Conservation (phyloP, 2,113 vertebrate genomes). For the Podarcis cretensis region DNA sequence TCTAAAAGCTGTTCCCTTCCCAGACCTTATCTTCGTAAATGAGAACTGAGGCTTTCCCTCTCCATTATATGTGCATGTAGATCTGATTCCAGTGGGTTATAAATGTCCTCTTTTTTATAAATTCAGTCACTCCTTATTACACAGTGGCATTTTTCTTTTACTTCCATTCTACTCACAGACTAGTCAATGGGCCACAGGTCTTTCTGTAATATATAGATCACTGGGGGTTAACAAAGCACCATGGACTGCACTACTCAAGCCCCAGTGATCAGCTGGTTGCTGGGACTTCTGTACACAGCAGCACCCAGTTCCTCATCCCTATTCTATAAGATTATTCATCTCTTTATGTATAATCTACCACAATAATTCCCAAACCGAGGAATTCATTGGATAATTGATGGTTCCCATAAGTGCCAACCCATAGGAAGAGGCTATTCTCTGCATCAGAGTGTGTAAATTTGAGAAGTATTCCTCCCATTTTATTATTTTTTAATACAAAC, state of each 20-base stretch:
- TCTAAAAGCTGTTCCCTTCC: conserved; percentile 60
- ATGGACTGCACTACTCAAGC: no score
- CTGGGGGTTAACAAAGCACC: no score
- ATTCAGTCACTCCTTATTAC: conserved; percentile 44
- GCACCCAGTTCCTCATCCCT: no score
- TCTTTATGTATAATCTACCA: background rate
- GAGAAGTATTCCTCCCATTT: background rate
- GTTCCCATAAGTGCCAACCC: background rate
- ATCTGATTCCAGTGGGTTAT: background rate
- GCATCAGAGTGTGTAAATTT: background rate
- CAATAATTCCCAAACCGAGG: background rate
- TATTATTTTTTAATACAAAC: background rate
- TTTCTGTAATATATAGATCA: background rate
- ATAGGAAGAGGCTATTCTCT: background rate
- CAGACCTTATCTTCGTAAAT: conserved; percentile 19
- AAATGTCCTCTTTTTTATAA: background rate
- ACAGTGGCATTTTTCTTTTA: conserved; percentile 29
- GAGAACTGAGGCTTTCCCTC: conserved; percentile 26
- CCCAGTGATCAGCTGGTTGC: no score
- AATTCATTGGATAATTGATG: background rate
- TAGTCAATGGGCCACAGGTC: conserved; percentile 1
- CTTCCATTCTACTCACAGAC: background rate
- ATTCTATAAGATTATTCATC: background rate
- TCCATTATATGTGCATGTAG: conserved; percentile 16
- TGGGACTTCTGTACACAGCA: no score